Conservation (phyloP, 2,888 invertebrate species). For the Cephus sareptanus region DNA sequence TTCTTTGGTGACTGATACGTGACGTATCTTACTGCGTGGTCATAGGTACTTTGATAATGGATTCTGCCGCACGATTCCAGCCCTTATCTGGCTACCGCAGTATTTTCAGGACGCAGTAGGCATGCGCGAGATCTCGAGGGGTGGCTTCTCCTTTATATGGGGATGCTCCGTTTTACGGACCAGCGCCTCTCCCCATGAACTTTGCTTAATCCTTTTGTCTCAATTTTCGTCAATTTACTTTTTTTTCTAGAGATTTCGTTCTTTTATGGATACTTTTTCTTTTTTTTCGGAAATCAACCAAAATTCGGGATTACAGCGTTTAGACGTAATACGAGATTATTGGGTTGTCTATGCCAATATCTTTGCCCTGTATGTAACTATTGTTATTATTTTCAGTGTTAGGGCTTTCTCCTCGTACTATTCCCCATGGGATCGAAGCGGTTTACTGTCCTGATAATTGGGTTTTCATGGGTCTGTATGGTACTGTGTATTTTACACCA, state of each 20-base stretch:
- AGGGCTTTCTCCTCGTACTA: conserved; percentile 7
- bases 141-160: conserved; percentile 29
- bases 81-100: conserved; percentile 50
- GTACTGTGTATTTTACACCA: neutral
- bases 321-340: neutral
- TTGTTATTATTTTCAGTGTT: neutral
- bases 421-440: conserved; percentile 35
- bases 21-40: conserved; percentile 41
- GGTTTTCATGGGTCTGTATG: conserved; percentile 47
- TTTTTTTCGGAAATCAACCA: too few species aligned
- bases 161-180: neutral
- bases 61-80: conserved; percentile 50
- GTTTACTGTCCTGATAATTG: conserved; percentile 54
- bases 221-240: neutral
- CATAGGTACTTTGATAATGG: conserved; percentile 45
- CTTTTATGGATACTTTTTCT: neutral
- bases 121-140: conserved; percentile 43
- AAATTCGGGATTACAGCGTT: neutral
- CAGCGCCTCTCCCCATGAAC: neutral
- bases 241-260: neutral
- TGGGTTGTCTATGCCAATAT: neutral
- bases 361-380: neutral
- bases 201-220: neutral
- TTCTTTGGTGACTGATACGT: conserved; percentile 28
- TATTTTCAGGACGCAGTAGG: conserved; percentile 39